These are phyloP conservation scores for Neolamprologus sp. DNA, from an alignment of 2,113 vertebrate species.

Conservation along the genomic window DNA sequence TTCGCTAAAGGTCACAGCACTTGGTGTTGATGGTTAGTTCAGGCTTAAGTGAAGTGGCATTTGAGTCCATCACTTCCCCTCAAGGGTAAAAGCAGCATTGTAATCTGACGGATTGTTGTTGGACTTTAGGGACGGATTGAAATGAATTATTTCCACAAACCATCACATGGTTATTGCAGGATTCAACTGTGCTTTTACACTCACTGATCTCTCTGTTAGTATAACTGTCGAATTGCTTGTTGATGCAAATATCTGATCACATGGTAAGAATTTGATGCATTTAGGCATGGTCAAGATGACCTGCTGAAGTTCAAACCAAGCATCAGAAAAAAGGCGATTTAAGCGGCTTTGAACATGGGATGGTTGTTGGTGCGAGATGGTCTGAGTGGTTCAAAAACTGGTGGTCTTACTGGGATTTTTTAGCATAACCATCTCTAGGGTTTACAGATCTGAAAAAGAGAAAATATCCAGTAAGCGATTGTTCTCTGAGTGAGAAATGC, in stretches of 20 bases:
- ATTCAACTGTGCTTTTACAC: neutral
- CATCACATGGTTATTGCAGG: neutral
- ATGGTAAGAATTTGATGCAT: neutral
- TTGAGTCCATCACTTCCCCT: neutral
- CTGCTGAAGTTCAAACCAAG: neutral
- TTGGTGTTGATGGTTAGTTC: neutral
- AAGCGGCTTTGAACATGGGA: neutral
- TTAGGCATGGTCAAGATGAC: neutral
- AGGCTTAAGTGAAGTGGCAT: neutral
- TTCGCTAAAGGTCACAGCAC: neutral
- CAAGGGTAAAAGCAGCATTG: neutral
- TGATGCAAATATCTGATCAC: neutral
- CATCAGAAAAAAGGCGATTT: neutral
- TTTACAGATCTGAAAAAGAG: neutral
- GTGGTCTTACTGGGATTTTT: neutral
- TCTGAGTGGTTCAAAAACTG: neutral
- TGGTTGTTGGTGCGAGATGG: neutral
- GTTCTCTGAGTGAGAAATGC: neutral
- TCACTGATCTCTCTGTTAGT: neutral
- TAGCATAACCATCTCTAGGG: rapidly evolving
- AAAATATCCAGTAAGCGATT: neutral
- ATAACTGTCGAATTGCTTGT: neutral
- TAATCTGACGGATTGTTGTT: neutral
- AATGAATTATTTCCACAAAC: neutral
- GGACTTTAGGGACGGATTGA: neutral